These are phyloP conservation scores for Cricetomys ansorgei DNA, from an alignment of 2,113 vertebrate genomes.

Conservation along the genomic window DNA sequence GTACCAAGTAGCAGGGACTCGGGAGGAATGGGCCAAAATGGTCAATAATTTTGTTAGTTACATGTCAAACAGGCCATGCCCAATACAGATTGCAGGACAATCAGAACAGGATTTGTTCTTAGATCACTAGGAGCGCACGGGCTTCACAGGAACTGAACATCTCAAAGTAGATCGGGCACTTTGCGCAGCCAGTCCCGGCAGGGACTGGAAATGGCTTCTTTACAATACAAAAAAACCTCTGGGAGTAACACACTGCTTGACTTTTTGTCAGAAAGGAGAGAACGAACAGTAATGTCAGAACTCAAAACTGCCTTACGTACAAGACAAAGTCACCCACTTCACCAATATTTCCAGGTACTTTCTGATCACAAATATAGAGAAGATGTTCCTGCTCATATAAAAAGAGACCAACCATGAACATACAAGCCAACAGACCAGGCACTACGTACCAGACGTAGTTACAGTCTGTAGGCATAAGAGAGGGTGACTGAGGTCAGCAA, in stretches of 20 bases:
- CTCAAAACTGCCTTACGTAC: not conserved
- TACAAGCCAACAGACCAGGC: not conserved
- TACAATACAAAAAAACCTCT: not conserved
- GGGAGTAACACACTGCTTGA: not conserved
- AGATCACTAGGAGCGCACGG: not conserved
- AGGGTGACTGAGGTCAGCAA: not conserved
- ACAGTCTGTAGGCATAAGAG: not conserved
- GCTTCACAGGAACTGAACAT: not conserved
- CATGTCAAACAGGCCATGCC: not conserved
- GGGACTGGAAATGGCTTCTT: slow-evolving; percentile 1
- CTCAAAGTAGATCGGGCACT: not conserved
- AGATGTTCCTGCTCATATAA: not conserved
- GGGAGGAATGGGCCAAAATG: slow-evolving; percentile 5
- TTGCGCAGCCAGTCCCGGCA: not conserved
- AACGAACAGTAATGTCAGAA: not conserved
- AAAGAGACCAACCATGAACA: not conserved
- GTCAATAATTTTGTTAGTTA: not conserved
- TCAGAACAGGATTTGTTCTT: not conserved
- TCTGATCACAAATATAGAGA: not conserved
- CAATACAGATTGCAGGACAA: not conserved
- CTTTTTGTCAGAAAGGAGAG: not conserved
- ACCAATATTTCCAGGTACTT: not conserved
- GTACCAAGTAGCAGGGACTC: slow-evolving; percentile 8
- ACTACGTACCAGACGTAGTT: not conserved
- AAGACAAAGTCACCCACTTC: not conserved